phyloP scores from a whole-genome alignment of 2,113 vertebrate genomes.

The Misgurnus mizolepis region DNA sequence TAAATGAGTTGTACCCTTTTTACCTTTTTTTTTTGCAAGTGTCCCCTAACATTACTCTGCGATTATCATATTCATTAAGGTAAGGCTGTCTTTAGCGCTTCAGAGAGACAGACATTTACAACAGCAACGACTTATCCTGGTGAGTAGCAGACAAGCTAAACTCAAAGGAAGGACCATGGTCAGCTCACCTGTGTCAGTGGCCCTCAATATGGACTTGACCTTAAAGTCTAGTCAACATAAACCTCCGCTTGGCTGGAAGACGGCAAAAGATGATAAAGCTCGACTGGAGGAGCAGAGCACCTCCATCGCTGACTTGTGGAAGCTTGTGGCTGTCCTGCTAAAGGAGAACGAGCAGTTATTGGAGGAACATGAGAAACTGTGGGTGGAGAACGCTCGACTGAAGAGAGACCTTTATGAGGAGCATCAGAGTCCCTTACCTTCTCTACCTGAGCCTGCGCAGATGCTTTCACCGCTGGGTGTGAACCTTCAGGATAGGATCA shows the following conservation, averaged over 20 bases:
- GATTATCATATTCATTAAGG: conserved; percentile 57
- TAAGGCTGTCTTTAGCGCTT: conserved; percentile 79
- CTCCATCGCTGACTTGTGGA: conserved; percentile 78
- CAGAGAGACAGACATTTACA: conserved; percentile 81
- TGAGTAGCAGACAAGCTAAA: conserved; percentile 76
- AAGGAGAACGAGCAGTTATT: conserved; percentile 78
- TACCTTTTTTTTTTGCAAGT: background rate
- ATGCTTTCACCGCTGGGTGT: background rate
- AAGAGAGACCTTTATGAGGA: conserved; percentile 66
- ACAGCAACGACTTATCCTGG: conserved; percentile 78
- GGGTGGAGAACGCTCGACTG: conserved; percentile 75
- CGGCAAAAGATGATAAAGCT: conserved; percentile 80
- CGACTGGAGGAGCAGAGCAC: conserved; percentile 82
- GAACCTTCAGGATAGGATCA: conserved; percentile 11
- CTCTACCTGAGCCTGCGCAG: background rate
- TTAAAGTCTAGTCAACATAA: conserved; percentile 50
- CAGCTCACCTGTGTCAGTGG: conserved; percentile 51
- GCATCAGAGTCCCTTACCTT: background rate
- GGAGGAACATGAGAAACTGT: conserved; percentile 77
- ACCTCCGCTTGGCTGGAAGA: conserved; percentile 68
- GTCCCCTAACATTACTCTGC: too few relatives aligned
- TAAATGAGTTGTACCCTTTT: too few relatives aligned
- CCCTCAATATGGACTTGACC: conserved; percentile 54
- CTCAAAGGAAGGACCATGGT: conserved; percentile 72
- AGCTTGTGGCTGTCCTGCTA: conserved; percentile 75